phyloP scores from a whole-genome alignment of 2,113 vertebrate genomes.

The Helogale parvula region DNA sequence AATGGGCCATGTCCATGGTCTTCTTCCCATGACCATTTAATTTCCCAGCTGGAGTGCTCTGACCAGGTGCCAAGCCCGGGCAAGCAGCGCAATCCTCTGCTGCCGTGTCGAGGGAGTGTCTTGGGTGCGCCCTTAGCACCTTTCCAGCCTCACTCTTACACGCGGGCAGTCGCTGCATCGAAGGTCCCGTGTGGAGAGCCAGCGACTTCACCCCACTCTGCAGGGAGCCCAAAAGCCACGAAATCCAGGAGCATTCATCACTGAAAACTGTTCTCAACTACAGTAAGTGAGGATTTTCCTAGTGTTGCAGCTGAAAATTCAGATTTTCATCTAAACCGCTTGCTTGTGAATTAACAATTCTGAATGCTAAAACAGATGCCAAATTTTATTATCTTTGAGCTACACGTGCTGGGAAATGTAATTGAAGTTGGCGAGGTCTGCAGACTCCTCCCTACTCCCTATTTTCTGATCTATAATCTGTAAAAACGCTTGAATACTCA shows the following conservation, averaged over 20 bases:
- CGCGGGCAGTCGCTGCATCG: rapidly evolving
- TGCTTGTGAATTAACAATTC: slow-evolving; percentile 77
- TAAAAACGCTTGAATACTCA: background rate
- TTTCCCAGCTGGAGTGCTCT: rapidly evolving
- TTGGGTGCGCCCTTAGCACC: rapidly evolving
- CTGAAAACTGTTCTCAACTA: slow-evolving; percentile 63
- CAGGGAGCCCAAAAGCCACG: background rate
- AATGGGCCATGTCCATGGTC: rapidly evolving
- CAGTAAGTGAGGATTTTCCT: slow-evolving; percentile 72
- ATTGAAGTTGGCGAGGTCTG: slow-evolving; percentile 64
- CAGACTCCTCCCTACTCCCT: background rate
- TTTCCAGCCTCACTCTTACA: rapidly evolving
- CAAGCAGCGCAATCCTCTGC: too few relatives aligned
- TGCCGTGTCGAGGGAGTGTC: background rate
- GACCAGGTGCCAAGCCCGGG: background rate
- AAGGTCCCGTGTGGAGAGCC: rapidly evolving
- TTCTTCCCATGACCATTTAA: rapidly evolving
- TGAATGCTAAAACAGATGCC: slow-evolving; percentile 76
- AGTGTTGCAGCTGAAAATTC: slow-evolving; percentile 78
- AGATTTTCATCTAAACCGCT: slow-evolving; percentile 78
- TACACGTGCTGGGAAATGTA: slow-evolving; percentile 57
- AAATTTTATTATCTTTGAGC: slow-evolving; percentile 76
- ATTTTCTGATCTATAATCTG: background rate
- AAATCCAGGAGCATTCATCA: slow-evolving; percentile 23
- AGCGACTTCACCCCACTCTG: background rate